phyloP scores from a whole-genome alignment of 2,888 invertebrate species.

The Rotaria magnacalcarata region DNA sequence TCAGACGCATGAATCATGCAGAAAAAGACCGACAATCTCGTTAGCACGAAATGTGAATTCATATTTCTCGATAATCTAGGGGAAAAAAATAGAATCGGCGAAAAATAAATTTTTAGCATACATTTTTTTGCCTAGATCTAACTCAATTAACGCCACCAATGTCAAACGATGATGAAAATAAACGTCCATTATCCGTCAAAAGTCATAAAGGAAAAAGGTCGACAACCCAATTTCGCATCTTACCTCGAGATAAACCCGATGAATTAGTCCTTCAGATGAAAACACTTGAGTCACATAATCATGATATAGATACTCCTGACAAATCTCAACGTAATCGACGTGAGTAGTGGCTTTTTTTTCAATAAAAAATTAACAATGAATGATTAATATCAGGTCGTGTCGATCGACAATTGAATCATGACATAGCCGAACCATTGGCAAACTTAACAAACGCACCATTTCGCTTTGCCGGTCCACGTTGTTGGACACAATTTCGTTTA shows the following conservation, averaged over 20 bases:
- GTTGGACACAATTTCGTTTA: conserved; percentile 23
- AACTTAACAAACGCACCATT: not conserved
- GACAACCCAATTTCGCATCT: not conserved
- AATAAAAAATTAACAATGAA: no score
- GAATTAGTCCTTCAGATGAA: not conserved
- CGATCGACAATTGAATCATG: not conserved
- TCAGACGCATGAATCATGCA: no score
- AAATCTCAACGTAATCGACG: not conserved
- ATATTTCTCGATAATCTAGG: no score
- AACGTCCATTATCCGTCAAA: not conserved
- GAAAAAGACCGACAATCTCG: no score
- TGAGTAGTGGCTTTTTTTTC: not conserved
- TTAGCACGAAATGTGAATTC: no score
- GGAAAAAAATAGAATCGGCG: no score
- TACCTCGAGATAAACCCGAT: not conserved
- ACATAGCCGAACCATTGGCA: not conserved
- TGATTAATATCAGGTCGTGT: not conserved
- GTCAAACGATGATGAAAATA: conserved; percentile 20
- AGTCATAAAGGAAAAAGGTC: not conserved
- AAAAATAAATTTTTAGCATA: no score
- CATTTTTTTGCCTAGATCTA: not conserved
- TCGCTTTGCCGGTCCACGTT: not conserved
- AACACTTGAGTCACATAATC: not conserved
- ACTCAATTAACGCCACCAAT: not conserved
- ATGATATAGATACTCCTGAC: not conserved